A percentile compares a stretch with the other conserved stretches of the same genome.
Evolutionary conservation across 1,140 invertebrate genomes (phyloP).

Genomic region (Drosophila sucinea): DNA sequence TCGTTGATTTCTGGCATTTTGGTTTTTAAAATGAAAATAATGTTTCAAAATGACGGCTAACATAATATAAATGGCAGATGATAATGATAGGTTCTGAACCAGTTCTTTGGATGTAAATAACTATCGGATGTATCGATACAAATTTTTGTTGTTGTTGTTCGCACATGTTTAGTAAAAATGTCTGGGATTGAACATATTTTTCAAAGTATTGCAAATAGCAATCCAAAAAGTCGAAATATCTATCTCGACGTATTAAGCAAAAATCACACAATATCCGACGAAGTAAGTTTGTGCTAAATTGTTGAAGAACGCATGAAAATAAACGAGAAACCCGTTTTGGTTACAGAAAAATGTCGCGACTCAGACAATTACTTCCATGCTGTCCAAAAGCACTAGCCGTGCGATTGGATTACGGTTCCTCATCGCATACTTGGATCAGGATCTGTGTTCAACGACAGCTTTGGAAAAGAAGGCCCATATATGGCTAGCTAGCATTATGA

Average conservation of each 20-base stretch:
- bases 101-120: not conserved
- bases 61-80: no score
- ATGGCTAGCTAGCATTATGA: conserved; percentile 34
- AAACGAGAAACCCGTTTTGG: not conserved
- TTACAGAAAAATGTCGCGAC: conserved; percentile 10
- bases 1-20: not conserved
- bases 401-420: conserved; percentile 36
- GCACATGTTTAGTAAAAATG: conserved; percentile 11
- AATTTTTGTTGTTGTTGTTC: not conserved
- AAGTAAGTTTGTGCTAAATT: not conserved
- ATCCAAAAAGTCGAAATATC: not conserved
- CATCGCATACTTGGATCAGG: conserved; percentile 23
- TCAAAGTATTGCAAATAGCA: not conserved
- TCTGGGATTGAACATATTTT: conserved; percentile 8
- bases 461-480: conserved; percentile 26
- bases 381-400: conserved; percentile 33
- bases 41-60: no score
- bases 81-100: not conserved
- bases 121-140: not conserved
- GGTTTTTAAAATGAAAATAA: no score
- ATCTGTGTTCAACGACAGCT: conserved; percentile 10
- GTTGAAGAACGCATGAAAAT: not conserved
- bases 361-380: conserved; percentile 7
- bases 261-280: not conserved
- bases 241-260: not conserved